phyloP scores from a whole-genome alignment of 2,797 vertebrate genomes.

The Acestrorhynchus altus region DNA sequence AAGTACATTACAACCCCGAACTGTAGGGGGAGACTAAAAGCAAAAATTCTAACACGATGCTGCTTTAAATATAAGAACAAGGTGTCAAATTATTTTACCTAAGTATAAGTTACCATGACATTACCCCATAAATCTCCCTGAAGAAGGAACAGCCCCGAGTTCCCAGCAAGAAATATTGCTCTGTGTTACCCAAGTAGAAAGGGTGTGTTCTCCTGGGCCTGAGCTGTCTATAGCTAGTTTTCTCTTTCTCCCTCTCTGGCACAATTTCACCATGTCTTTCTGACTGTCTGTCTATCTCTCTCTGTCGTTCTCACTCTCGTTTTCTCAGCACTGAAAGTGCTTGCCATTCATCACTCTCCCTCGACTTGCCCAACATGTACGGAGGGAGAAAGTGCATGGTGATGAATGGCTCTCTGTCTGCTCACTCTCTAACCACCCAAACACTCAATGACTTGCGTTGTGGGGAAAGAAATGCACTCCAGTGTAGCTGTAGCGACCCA shows the following conservation, averaged over 20 bases:
- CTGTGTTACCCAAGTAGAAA: slow-evolving; percentile 39
- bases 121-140: background rate
- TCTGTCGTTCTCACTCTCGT: background rate
- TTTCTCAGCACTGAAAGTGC: slow-evolving; percentile 44
- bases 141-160: slow-evolving; percentile 17
- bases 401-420: slow-evolving; percentile 76
- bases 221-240: slow-evolving; percentile 36
- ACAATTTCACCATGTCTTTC: background rate
- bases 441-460: slow-evolving; percentile 21
- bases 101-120: background rate
- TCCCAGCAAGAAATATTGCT: slow-evolving; percentile 27
- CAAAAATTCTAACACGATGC: too few species aligned
- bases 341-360: slow-evolving; percentile 76
- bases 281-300: background rate
- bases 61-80: too few species aligned
- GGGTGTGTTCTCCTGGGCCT: slow-evolving; percentile 24
- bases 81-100: background rate
- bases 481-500: background rate
- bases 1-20: too few species aligned
- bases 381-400: slow-evolving; percentile 55
- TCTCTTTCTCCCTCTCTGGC: slow-evolving; percentile 28
- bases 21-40: too few species aligned
- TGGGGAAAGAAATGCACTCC: slow-evolving; percentile 3
- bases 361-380: slow-evolving; percentile 64
- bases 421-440: slow-evolving; percentile 57